Evolutionary conservation across 2,888 invertebrate species (phyloP).

Genomic region (Serripes groenlandicus): DNA sequence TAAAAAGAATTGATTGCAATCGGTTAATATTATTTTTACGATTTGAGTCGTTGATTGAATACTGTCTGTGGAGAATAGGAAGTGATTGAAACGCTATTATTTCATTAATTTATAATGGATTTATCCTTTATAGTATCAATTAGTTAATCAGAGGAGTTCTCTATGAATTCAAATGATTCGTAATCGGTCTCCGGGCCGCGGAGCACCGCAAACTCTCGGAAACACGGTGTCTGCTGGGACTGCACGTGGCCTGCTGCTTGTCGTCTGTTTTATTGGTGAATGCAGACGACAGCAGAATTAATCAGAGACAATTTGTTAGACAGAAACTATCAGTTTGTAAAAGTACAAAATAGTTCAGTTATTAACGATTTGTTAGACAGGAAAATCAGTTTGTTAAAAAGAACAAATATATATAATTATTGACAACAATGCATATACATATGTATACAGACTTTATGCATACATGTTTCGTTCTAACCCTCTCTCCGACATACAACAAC

Average conservation of each 20-base stretch:
- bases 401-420: no score
- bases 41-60: conserved; percentile 33
- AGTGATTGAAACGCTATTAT: conserved; percentile 47
- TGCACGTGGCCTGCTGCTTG: neutral
- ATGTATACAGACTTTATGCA: no score
- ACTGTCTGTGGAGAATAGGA: conserved; percentile 33
- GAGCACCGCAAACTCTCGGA: neutral
- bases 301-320: no score
- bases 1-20: conserved; percentile 16
- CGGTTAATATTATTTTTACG: conserved; percentile 28
- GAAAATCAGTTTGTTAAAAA: no score
- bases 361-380: no score
- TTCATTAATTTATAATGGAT: conserved; percentile 60
- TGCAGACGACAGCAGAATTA: conserved; percentile 7
- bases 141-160: conserved; percentile 44
- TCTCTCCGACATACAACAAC: no score
- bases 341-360: no score
- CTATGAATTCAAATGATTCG: conserved; percentile 39
- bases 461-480: no score
- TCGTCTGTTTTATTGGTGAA: conserved; percentile 13
- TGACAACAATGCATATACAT: no score
- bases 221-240: neutral
- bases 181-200: conserved; percentile 16
- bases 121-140: conserved; percentile 56
- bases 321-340: no score